phyloP scores from a whole-genome alignment of 2,888 invertebrate species.

The Empis livida region DNA sequence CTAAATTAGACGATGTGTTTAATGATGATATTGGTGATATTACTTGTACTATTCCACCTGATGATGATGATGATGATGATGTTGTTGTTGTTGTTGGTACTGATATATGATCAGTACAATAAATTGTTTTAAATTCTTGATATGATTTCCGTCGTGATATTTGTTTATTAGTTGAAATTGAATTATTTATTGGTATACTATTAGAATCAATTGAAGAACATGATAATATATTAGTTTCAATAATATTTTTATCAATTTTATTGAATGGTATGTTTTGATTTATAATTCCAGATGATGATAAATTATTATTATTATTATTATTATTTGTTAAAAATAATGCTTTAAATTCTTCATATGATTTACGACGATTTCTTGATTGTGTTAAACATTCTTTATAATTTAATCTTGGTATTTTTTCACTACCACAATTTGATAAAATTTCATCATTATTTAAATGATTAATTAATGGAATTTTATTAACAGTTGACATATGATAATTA shows the following conservation, averaged over 20 bases:
- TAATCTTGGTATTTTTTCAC: slow-evolving; percentile 28
- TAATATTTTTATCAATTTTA: no score
- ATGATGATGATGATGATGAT: no score
- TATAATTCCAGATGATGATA: background rate
- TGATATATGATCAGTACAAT: no score
- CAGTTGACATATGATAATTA: background rate
- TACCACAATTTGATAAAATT: slow-evolving; percentile 3
- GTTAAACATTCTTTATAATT: slow-evolving; percentile 35
- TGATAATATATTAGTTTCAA: no score
- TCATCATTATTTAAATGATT: background rate
- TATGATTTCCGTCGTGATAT: background rate
- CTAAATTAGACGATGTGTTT: slow-evolving; percentile 14
- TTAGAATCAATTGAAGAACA: no score
- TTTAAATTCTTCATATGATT: slow-evolving; percentile 37
- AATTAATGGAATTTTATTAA: background rate
- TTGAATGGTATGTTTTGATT: no score
- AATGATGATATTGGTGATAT: no score
- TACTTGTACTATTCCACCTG: no score
- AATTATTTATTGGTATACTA: no score
- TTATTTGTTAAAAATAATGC: slow-evolving; percentile 22
- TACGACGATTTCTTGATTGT: slow-evolving; percentile 35
- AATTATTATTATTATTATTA: background rate
- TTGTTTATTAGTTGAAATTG: no score
- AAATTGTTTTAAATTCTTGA: background rate
- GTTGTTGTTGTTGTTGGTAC: no score